Conservation (phyloP, 2,888 invertebrate species). For the Orthosia cruda region DNA sequence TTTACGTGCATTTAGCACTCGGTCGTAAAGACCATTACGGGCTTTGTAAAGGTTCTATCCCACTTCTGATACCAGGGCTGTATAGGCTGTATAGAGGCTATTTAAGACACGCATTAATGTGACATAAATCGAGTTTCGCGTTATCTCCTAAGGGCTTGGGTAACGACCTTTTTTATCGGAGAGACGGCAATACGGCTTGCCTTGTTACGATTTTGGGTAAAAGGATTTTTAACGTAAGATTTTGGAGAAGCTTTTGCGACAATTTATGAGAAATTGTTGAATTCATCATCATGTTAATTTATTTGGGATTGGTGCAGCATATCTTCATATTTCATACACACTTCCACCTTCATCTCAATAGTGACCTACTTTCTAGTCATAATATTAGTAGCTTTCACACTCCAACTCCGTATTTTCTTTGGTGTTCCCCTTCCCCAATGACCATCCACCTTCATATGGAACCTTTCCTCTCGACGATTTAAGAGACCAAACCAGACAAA, state of each 20-base stretch:
- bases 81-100: conserved; percentile 58
- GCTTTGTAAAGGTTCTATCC: conserved; percentile 61
- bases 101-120: conserved; percentile 69
- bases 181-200: conserved; percentile 37
- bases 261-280: not conserved
- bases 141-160: conserved; percentile 66
- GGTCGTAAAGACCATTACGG: conserved; percentile 49
- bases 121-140: conserved; percentile 68
- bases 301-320: too few species aligned
- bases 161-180: conserved; percentile 68
- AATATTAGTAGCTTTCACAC: too few species aligned
- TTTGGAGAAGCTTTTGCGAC: not conserved
- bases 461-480: too few species aligned
- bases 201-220: conserved; percentile 37
- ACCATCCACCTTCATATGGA: too few species aligned
- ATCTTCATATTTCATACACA: too few species aligned
- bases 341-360: too few species aligned
- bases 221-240: conserved; percentile 25
- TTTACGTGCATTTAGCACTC: conserved; percentile 25
- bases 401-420: too few species aligned
- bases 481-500: too few species aligned
- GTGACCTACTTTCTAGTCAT: too few species aligned
- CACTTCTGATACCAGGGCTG: conserved; percentile 50
- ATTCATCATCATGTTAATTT: too few species aligned
- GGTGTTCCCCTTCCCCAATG: too few species aligned